Percentiles rank a stretch among this genome's conserved stretches.
These are phyloP conservation scores for Dicentrarchus labrax DNA, from an alignment of 2,113 vertebrate genomes.

Conservation along the genomic window DNA sequence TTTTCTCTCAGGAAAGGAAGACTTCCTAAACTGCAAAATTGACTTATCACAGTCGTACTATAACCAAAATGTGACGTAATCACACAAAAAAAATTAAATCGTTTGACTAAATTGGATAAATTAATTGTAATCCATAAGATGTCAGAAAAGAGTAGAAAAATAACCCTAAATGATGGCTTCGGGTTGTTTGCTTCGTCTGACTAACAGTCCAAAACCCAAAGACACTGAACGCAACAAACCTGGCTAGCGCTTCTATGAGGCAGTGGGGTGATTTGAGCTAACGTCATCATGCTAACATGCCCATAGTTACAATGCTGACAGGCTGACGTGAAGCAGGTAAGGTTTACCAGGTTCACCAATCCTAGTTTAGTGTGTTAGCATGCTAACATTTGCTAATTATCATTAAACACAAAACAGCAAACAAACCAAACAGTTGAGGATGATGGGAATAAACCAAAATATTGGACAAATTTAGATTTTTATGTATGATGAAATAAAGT, in stretches of 20 bases:
- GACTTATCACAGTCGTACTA: constrained; percentile 3
- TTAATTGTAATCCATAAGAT: no score
- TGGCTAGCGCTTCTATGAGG: no score
- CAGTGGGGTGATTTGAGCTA: no score
- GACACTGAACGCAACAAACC: no score
- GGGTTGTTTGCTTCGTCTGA: no score
- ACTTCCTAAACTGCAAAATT: constrained; percentile 6
- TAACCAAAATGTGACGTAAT: constrained; percentile 25
- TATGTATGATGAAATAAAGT: background rate
- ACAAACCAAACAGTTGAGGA: background rate
- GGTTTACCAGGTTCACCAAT: background rate
- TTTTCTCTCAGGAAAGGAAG: constrained; percentile 22
- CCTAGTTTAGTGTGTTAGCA: background rate
- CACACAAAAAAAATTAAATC: no score
- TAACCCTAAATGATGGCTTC: no score
- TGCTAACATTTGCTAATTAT: background rate
- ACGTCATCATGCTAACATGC: background rate
- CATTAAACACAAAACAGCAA: background rate
- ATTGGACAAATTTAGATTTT: background rate
- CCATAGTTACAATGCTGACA: background rate
- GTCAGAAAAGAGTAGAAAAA: no score
- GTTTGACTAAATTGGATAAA: no score
- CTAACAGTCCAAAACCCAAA: no score
- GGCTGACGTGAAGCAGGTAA: background rate
- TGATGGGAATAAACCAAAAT: background rate